These are phyloP conservation scores for Scaptomyza pallida DNA, from an alignment of 1,140 invertebrate genomes.

Conservation along the genomic window DNA sequence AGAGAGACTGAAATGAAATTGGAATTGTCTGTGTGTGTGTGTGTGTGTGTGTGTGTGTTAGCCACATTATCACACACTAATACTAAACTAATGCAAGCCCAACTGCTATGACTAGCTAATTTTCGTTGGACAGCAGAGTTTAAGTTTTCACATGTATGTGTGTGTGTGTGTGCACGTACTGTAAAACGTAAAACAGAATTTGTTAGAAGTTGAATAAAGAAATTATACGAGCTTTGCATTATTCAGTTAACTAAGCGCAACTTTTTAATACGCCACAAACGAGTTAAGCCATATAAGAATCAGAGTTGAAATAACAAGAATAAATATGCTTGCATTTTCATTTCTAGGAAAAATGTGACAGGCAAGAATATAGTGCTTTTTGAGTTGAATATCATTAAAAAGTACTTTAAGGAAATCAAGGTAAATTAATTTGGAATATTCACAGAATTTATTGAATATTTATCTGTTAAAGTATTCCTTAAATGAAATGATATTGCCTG, in stretches of 20 bases:
- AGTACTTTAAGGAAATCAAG: too few species aligned
- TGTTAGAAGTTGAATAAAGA: conserved; percentile 14
- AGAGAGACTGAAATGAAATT: conserved; percentile 14
- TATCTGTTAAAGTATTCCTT: too few species aligned
- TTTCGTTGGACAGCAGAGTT: conserved; percentile 24
- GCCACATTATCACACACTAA: conserved; percentile 35
- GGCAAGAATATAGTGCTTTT: too few species aligned
- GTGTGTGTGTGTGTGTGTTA: conserved; percentile 16
- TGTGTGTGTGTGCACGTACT: conserved; percentile 6
- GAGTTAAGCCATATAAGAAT: too few species aligned
- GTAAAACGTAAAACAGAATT: conserved; percentile 21
- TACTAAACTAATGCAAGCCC: conserved; percentile 10
- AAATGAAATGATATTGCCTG: too few species aligned
- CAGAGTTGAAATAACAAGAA: too few species aligned
- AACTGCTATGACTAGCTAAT: conserved; percentile 40
- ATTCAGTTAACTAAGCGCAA: neutral
- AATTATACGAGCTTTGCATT: conserved; percentile 22
- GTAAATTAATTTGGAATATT: too few species aligned
- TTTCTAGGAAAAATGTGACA: too few species aligned
- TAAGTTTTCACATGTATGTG: conserved; percentile 15
- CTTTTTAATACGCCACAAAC: neutral
- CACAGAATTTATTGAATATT: too few species aligned
- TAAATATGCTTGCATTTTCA: too few species aligned
- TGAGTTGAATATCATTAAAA: too few species aligned
- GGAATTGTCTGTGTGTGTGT: conserved; percentile 14